Evolutionary conservation across 2,113 vertebrate species (phyloP).

Genomic region (Ibidorhyncha struthersii): DNA sequence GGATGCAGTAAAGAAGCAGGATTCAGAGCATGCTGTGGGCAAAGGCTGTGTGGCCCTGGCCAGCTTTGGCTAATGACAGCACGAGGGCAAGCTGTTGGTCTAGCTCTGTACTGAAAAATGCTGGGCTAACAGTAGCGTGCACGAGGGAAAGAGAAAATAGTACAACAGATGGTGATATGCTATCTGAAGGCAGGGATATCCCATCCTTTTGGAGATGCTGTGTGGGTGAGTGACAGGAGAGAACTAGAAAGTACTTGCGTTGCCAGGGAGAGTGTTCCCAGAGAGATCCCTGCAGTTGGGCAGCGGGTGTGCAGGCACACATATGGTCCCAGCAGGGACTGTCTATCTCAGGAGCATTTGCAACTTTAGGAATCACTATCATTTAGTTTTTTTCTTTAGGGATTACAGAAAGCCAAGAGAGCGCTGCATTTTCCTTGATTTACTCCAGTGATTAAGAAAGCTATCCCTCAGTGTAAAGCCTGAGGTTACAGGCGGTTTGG

Average conservation of each 20-base stretch:
- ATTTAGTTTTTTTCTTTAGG: not conserved
- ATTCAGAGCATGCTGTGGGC: not conserved
- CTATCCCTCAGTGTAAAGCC: not conserved
- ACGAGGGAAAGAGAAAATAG: not conserved
- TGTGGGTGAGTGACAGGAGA: not conserved
- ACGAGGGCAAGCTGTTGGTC: not conserved
- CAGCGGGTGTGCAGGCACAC: not conserved
- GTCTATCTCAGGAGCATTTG: not conserved
- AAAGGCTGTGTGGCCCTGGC: not conserved
- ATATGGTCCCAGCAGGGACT: not conserved
- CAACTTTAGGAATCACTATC: not conserved
- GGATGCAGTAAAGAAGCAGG: not conserved
- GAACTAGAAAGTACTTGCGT: not conserved
- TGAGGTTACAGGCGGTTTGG: not conserved
- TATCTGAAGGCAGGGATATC: constrained; percentile 49
- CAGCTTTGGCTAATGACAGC: not conserved
- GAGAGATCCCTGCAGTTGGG: not conserved
- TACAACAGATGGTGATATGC: not conserved
- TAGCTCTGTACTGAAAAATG: not conserved
- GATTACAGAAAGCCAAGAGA: not conserved
- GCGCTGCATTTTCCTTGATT: not conserved
- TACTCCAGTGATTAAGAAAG: not conserved
- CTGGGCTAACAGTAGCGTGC: not conserved
- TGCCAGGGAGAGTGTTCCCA: not conserved
- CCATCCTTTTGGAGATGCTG: not conserved